Evolutionary conservation across 2,888 invertebrate species (phyloP).

Genomic region (Drosophila subquinaria): DNA sequence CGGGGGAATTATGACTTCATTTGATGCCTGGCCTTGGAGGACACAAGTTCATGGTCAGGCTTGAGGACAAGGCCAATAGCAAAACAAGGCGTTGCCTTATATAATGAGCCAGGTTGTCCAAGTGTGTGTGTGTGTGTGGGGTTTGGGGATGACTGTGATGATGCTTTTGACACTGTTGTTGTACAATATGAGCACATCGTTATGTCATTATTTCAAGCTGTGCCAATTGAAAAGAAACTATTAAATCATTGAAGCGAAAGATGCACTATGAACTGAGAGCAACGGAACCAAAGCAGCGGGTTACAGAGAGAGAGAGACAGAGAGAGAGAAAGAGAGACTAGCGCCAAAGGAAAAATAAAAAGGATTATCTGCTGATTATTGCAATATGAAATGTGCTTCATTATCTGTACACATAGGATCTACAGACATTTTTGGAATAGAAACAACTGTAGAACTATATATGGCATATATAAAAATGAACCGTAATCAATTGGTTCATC

Average conservation of each 20-base stretch:
- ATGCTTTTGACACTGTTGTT: background rate
- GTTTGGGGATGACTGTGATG: background rate
- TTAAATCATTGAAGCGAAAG: conserved; percentile 7
- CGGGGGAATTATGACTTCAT: conserved; percentile 48
- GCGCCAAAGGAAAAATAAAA: no score
- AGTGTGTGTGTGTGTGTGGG: background rate
- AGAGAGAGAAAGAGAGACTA: background rate
- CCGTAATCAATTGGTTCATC: no score
- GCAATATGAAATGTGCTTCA: no score
- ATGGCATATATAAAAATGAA: no score
- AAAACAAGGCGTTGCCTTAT: conserved; percentile 18
- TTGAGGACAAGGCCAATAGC: conserved; percentile 18
- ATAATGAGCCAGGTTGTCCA: background rate
- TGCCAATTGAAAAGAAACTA: conserved; percentile 19
- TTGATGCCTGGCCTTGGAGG: conserved; percentile 8
- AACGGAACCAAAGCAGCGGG: background rate
- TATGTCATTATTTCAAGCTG: conserved; percentile 25
- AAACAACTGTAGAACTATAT: no score
- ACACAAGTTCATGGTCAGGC: conserved; percentile 45
- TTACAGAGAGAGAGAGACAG: background rate
- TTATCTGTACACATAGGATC: no score
- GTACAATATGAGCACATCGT: background rate
- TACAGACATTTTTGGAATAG: no score
- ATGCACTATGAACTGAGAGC: conserved; percentile 5
- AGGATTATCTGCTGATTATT: no score